phyloP scores from a whole-genome alignment of 2,113 vertebrate genomes.

The Lamprotornis superbus region DNA sequence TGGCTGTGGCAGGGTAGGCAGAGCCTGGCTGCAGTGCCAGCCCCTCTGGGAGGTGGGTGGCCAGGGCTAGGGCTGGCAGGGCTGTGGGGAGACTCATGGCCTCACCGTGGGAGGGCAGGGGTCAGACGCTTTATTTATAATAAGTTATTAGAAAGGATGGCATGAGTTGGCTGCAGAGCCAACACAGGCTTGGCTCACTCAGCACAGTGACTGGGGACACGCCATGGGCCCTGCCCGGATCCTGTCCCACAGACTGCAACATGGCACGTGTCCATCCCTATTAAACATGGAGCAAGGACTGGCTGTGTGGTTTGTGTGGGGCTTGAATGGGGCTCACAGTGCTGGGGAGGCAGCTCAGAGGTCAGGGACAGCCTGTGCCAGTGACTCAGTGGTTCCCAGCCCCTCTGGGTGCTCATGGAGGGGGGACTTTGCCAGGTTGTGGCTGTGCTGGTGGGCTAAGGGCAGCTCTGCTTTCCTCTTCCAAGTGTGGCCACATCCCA shows the following conservation, averaged over 20 bases:
- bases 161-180: accelerated
- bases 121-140: neutral
- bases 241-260: neutral
- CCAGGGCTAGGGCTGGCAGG: neutral
- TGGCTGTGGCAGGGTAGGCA: neutral
- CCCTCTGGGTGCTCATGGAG: neutral
- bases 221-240: accelerated
- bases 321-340: neutral
- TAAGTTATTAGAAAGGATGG: conserved; percentile 34
- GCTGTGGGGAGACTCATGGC: accelerated
- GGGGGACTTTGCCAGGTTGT: neutral
- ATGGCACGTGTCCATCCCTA: neutral
- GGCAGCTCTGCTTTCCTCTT: neutral
- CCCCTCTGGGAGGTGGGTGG: neutral
- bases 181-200: accelerated
- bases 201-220: accelerated
- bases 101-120: neutral
- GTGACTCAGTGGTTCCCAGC: accelerated
- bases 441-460: neutral
- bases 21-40: neutral
- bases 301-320: neutral
- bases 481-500: neutral
- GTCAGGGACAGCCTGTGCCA: accelerated
- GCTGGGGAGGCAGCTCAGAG: neutral
- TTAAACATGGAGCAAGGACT: conserved; percentile 30